A percentile compares a stretch with the other conserved stretches of the same genome.
Evolutionary conservation across 2,888 invertebrate species (phyloP).

Genomic region (Mesoligia furuncula): DNA sequence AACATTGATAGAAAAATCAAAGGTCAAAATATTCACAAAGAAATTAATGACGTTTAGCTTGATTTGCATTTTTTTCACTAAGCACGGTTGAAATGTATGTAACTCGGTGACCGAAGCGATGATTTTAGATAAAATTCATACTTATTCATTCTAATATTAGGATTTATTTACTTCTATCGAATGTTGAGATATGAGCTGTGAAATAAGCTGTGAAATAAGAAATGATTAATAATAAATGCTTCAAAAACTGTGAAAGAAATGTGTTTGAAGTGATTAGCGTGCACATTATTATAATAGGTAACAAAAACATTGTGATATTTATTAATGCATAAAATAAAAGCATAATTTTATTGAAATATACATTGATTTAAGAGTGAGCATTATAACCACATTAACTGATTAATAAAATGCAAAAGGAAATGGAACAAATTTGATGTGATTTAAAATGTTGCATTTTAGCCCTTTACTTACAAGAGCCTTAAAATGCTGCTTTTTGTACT

Average conservation of each 20-base stretch:
- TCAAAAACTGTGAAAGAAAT: slow-evolving; percentile 23
- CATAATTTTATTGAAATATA: slow-evolving; percentile 34
- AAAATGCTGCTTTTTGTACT: background rate
- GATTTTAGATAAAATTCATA: slow-evolving; percentile 23
- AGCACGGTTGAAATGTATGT: slow-evolving; percentile 44
- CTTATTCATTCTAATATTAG: slow-evolving; percentile 39
- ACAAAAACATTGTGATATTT: slow-evolving; percentile 23
- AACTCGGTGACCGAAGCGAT: slow-evolving; percentile 55
- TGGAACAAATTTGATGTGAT: background rate
- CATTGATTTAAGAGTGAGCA: slow-evolving; percentile 61
- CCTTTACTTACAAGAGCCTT: background rate
- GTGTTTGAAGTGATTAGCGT: slow-evolving; percentile 56
- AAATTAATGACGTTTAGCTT: slow-evolving; percentile 37
- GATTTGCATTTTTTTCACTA: slow-evolving; percentile 28
- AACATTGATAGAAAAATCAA: slow-evolving; percentile 60
- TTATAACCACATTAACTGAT: background rate
- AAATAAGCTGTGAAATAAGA: slow-evolving; percentile 43
- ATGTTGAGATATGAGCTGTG: slow-evolving; percentile 47
- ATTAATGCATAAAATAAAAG: slow-evolving; percentile 50
- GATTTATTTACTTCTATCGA: slow-evolving; percentile 53
- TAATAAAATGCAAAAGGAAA: background rate
- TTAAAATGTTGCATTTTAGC: background rate
- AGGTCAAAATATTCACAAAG: slow-evolving; percentile 42
- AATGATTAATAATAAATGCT: slow-evolving; percentile 42
- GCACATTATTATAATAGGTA: slow-evolving; percentile 49